Base-by-base conservation (phyloP, 2,797 vertebrate species). In the Phaenicophaeus curvirostris region DNA sequence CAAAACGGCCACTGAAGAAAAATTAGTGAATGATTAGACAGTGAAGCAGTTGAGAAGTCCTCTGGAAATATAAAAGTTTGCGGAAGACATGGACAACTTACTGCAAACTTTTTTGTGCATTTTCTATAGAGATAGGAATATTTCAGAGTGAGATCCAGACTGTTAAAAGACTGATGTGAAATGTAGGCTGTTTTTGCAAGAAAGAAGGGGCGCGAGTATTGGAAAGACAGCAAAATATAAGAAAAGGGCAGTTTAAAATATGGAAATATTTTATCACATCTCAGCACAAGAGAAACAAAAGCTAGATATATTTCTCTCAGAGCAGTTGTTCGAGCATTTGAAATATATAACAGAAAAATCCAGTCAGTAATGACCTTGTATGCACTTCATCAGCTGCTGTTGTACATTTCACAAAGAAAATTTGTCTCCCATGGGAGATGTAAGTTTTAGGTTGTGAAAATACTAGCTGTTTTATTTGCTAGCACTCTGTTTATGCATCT, bases 331-430 rank as follows among this genome's bases (percentile, higher is more conserved):
- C 50, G 25, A 76, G 35, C 39, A 65, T 61, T 77, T 68, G 83
- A 75, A 95, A 48, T 13, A 27, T 16, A 25, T 9, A 86, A 90
- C 33, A 82, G 54, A 92, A 93, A 96, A 92, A 82, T 53, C 15
- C 14, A 62, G 53, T 33, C 63, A 20, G 31, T 57, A 57, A 62
- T 19, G 30, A 57, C 53, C 58, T 69, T 39, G 23, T 44, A 17
- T 33, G 30, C 24, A 67, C 35, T 85, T 85, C 62, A 67, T 92
- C 77, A 93, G 51, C 35, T 76, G 21, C 63, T 53, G 30, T 48
- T 89, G 48, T 1, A 2, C 30, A 28, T 79, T 93, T 90, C n/a
- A 54, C 72, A 62, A 62, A 24, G 35, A 69, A 90, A 86, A 73
- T 53, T 41, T 11, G 15, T 65, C 41, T 85, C n/a, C 28, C 24